Percentiles rank a stretch among this genome's conserved stretches.
These are phyloP conservation scores for Yponomeuta malinellus DNA, from an alignment of 2,888 invertebrate genomes.

Conservation along the genomic window DNA sequence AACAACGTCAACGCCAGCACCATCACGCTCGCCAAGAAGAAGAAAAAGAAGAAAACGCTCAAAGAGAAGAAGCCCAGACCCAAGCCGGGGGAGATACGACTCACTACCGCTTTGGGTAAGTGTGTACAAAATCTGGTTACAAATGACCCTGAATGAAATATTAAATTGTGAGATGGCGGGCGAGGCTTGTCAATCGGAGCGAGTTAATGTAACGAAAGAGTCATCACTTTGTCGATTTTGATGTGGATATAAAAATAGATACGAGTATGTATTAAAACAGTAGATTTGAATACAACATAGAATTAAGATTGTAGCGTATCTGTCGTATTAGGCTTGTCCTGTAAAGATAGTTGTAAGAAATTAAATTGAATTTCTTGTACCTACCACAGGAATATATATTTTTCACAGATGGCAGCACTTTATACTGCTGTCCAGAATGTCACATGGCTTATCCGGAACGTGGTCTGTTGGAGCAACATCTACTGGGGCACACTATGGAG, in stretches of 20 bases:
- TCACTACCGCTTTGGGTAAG: conserved; percentile 81
- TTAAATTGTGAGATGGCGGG: too few relatives aligned
- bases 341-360: too few relatives aligned
- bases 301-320: too few relatives aligned
- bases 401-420: conserved; percentile 82
- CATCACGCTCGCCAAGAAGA: conserved; percentile 78
- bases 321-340: too few relatives aligned
- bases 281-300: too few relatives aligned
- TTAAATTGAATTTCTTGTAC: too few relatives aligned
- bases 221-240: too few relatives aligned
- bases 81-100: conserved; percentile 88
- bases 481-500: conserved; percentile 91
- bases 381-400: neutral
- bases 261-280: too few relatives aligned
- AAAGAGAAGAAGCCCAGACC: conserved; percentile 89
- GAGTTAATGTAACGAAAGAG: too few relatives aligned
- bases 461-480: conserved; percentile 87
- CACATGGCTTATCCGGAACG: conserved; percentile 94
- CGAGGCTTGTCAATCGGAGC: too few relatives aligned
- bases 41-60: conserved; percentile 85
- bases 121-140: neutral
- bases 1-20: conserved; percentile 44
- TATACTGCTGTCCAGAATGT: conserved; percentile 92
- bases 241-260: too few relatives aligned
- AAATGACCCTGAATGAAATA: too few relatives aligned